Evolutionary conservation across 2,797 vertebrate genomes (phyloP).

Genomic region (Arrhamphus sclerolepis): DNA sequence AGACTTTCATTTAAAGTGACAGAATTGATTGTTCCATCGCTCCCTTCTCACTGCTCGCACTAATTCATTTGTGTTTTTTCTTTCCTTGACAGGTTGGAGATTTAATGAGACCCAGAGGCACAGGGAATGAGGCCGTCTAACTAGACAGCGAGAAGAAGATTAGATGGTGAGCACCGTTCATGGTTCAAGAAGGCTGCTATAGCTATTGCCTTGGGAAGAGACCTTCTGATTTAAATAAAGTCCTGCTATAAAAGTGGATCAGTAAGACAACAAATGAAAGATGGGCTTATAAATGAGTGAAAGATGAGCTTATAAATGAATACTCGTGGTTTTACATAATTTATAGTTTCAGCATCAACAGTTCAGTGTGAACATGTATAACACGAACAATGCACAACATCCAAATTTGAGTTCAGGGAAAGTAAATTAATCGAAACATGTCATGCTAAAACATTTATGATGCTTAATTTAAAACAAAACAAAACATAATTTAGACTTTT

Average conservation of each 20-base stretch:
- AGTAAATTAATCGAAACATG: neutral
- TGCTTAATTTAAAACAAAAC: too few relatives aligned
- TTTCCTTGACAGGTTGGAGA: conserved; percentile 18
- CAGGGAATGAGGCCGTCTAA: conserved; percentile 7
- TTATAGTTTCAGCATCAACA: neutral
- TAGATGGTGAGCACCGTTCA: conserved; percentile 2
- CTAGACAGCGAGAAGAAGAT: conserved; percentile 4
- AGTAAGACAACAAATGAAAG: neutral
- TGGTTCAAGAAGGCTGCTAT: neutral
- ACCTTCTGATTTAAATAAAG: conserved; percentile 10
- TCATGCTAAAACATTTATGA: too few relatives aligned
- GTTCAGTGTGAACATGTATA: neutral
- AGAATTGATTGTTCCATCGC: conserved; percentile 35
- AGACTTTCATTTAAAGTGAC: conserved; percentile 35
- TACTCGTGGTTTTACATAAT: neutral
- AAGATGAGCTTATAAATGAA: neutral
- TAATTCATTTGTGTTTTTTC: conserved; percentile 35
- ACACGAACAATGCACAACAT: neutral
- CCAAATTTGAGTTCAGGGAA: neutral
- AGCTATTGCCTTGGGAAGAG: neutral
- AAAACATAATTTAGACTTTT: too few relatives aligned
- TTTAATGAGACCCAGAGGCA: conserved; percentile 37
- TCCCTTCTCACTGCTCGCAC: conserved; percentile 20
- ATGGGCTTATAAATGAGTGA: neutral
- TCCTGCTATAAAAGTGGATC: neutral